These are phyloP conservation scores for Syndactyla subalaris DNA, from an alignment of 2,797 vertebrate genomes.

Conservation along the genomic window DNA sequence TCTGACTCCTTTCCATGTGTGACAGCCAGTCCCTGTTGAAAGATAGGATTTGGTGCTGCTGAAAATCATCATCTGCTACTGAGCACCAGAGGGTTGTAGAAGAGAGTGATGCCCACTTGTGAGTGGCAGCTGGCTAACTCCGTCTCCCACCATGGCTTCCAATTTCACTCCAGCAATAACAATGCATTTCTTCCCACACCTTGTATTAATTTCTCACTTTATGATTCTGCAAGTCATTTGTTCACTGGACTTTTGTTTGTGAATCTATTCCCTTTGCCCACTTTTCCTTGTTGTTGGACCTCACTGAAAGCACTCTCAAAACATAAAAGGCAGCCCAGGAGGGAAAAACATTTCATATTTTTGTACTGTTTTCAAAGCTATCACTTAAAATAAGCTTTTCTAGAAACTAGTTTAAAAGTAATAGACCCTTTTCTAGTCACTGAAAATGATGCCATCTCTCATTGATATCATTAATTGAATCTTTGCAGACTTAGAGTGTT, in stretches of 20 bases:
- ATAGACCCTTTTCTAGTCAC: neutral
- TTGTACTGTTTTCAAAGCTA: neutral
- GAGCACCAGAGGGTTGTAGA: neutral
- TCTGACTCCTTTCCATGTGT: neutral
- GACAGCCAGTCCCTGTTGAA: neutral
- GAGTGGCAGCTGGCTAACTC: neutral
- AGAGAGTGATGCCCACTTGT: neutral
- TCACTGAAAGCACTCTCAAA: neutral
- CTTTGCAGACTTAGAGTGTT: neutral
- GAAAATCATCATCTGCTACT: neutral
- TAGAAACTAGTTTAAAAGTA: neutral
- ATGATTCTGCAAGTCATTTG: neutral
- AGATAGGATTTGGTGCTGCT: neutral
- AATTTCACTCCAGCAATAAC: neutral
- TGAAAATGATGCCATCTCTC: neutral
- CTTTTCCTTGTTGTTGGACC: neutral
- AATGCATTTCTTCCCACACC: fast-evolving
- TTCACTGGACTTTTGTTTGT: neutral
- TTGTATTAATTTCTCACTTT: neutral
- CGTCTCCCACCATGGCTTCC: fast-evolving
- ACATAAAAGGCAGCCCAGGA: neutral
- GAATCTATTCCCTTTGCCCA: neutral
- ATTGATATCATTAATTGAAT: neutral
- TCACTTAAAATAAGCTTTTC: neutral
- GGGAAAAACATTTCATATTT: neutral